phyloP scores from a whole-genome alignment of 2,888 invertebrate genomes.

The Scelioninae gen. 2 region DNA sequence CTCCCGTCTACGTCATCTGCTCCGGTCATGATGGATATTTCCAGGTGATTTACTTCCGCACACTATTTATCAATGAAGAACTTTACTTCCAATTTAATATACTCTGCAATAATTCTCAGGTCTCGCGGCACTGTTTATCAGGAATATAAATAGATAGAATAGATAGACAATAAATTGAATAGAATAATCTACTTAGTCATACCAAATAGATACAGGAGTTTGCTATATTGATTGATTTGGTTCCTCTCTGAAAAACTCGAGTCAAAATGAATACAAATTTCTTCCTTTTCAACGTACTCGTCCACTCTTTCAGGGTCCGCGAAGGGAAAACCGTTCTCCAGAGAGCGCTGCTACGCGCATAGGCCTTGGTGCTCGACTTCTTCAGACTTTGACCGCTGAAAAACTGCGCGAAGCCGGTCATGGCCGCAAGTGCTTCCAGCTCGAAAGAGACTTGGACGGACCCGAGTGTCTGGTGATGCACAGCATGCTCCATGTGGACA shows the following conservation, averaged over 20 bases:
- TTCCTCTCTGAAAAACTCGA: no score
- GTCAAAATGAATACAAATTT: no score
- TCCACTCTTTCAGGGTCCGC: constrained; percentile 78
- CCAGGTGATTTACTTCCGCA: constrained; percentile 61
- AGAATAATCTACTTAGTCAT: no score
- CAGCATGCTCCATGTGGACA: constrained; percentile 82
- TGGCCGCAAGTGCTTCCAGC: constrained; percentile 87
- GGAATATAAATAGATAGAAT: no score
- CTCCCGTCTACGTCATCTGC: constrained; percentile 90
- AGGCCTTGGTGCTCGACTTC: constrained; percentile 84
- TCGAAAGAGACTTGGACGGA: constrained; percentile 81
- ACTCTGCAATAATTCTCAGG: no score
- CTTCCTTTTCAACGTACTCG: no score
- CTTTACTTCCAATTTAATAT: no score
- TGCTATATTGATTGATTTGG: no score
- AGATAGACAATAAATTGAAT: no score
- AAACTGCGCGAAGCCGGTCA: constrained; percentile 88
- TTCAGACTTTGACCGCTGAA: constrained; percentile 92
- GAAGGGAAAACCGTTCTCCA: constrained; percentile 79
- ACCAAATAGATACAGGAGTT: no score
- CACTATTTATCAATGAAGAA: no score
- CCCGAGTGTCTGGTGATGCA: constrained; percentile 84
- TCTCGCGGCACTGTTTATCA: no score
- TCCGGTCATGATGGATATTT: constrained; percentile 87
- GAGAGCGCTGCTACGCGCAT: constrained; percentile 87